Conservation (phyloP, 2,113 vertebrate species). For the Isurus oxyrinchus region DNA sequence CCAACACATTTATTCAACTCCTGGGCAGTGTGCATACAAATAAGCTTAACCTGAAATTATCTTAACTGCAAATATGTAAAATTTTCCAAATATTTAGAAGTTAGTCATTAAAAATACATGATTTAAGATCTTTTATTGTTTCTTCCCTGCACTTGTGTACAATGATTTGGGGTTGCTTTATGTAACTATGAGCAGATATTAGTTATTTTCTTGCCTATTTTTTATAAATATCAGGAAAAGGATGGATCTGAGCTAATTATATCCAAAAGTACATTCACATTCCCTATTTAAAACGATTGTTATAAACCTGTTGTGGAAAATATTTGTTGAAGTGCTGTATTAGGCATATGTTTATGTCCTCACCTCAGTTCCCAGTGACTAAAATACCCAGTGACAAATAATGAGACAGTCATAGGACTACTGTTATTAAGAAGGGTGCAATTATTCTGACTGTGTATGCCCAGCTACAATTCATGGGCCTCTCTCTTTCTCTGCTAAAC, state of each 20-base stretch:
- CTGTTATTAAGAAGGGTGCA: slow-evolving; percentile 55
- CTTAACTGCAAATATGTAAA: background rate
- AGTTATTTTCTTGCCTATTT: background rate
- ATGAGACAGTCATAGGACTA: slow-evolving; percentile 59
- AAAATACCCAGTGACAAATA: slow-evolving; percentile 55
- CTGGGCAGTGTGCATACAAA: background rate
- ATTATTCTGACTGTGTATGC: slow-evolving; percentile 55
- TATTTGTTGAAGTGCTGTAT: background rate
- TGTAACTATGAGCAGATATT: background rate
- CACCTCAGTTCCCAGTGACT: slow-evolving; percentile 55
- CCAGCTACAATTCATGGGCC: slow-evolving; percentile 51
- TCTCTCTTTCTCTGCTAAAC: slow-evolving; percentile 54
- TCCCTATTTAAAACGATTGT: background rate
- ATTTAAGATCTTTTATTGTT: background rate
- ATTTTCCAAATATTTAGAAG: background rate
- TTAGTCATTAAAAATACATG: background rate
- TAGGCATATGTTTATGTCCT: slow-evolving; percentile 51
- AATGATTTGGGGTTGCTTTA: background rate
- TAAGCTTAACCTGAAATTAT: background rate
- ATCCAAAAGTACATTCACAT: background rate
- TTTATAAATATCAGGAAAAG: background rate
- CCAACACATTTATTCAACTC: background rate
- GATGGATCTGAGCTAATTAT: background rate
- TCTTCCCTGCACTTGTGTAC: background rate
- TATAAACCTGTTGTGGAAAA: background rate